These are phyloP conservation scores for Loxodonta africana DNA, from an alignment of 2,113 vertebrate species.

Conservation along the genomic window DNA sequence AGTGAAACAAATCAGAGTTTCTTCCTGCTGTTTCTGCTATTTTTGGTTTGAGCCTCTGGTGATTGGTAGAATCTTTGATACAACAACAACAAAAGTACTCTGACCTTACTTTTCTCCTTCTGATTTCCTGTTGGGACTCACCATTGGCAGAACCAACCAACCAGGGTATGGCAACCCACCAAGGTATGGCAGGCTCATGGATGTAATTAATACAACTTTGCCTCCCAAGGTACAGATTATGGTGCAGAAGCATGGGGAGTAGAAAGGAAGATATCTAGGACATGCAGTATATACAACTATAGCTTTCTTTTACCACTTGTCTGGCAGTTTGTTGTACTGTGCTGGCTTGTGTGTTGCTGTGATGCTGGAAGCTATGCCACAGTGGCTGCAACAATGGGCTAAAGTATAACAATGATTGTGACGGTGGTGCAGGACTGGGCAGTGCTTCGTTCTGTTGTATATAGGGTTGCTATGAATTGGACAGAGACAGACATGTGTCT, in stretches of 20 bases:
- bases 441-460: no score
- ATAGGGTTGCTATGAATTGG: neutral
- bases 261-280: neutral
- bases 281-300: neutral
- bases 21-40: slow-evolving; percentile 93
- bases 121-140: neutral
- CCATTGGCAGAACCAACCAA: neutral
- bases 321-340: no score
- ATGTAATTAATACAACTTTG: neutral
- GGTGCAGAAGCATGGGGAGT: neutral
- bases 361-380: no score
- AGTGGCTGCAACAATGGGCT: no score
- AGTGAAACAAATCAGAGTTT: slow-evolving; percentile 93
- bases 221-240: neutral
- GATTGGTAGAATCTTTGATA: slow-evolving; percentile 95
- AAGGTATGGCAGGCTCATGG: no score
- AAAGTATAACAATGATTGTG: no score
- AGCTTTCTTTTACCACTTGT: neutral
- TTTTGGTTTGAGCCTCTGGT: slow-evolving; percentile 94
- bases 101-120: neutral
- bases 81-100: slow-evolving; percentile 89
- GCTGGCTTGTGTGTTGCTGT: no score
- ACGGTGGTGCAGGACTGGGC: no score
- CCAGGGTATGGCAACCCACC: neutral
- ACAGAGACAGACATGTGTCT: no score